phyloP scores from a whole-genome alignment of 37 sponge, comb jelly and placozoan genomes.

The Haliclona indistincta region DNA sequence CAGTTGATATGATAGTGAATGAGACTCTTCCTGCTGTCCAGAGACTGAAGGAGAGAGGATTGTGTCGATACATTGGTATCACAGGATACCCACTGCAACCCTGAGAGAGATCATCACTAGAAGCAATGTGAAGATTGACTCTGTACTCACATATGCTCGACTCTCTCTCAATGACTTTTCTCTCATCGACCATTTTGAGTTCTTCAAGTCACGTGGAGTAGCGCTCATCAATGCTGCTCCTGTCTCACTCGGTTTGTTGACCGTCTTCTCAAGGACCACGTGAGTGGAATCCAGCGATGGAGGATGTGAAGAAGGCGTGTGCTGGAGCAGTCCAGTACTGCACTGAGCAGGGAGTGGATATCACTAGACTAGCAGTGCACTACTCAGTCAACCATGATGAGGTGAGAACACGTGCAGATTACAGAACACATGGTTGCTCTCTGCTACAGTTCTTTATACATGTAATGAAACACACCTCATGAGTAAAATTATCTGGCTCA shows the following conservation, averaged over 20 bases:
- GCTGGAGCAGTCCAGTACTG: conserved; percentile 72
- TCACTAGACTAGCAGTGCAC: conserved; percentile 64
- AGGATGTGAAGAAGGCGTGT: conserved; percentile 73
- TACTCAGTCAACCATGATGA: conserved; percentile 46
- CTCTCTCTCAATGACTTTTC: conserved; percentile 77
- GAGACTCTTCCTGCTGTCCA: conserved; percentile 88
- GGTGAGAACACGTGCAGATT: conserved; percentile 33
- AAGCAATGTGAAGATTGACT: conserved; percentile 73
- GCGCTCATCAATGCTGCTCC: conserved; percentile 91
- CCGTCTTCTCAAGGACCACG: conserved; percentile 24
- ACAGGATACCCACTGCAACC: conserved; percentile 78
- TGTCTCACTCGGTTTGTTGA: conserved; percentile 86
- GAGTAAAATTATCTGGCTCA: too few species aligned
- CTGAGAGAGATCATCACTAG: conserved; percentile 51
- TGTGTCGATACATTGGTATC: conserved; percentile 87
- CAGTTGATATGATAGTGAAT: conserved; percentile 70
- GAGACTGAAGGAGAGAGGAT: conserved; percentile 69
- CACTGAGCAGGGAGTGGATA: conserved; percentile 57
- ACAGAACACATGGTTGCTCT: too few species aligned
- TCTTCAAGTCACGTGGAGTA: conserved; percentile 73
- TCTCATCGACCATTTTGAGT: conserved; percentile 61
- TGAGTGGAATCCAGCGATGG: conserved; percentile 80
- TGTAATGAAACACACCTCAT: too few species aligned
- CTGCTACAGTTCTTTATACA: too few species aligned
- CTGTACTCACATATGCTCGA: conserved; percentile 78